Conservation (phyloP, 2,888 invertebrate species). For the Lordiphosa andalusiaca region DNA sequence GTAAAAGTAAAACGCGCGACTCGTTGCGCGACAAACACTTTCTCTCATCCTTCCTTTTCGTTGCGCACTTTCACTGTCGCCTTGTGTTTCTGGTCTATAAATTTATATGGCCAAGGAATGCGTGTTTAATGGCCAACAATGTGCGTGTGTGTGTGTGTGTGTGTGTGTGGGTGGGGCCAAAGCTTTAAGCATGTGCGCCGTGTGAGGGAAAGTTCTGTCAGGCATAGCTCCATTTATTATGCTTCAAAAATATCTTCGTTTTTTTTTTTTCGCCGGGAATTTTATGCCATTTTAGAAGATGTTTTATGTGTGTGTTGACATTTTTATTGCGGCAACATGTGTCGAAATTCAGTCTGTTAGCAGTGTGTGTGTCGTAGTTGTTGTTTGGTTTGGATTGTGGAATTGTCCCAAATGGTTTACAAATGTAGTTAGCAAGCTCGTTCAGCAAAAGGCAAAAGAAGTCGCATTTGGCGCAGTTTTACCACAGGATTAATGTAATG, state of each 20-base stretch:
- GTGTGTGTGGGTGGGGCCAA: conserved; percentile 35
- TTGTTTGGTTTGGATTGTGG: conserved; percentile 36
- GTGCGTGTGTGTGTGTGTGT: conserved; percentile 50
- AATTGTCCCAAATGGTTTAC: conserved; percentile 57
- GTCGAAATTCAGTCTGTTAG: conserved; percentile 57
- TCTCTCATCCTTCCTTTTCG: conserved; percentile 8
- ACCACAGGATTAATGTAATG: too few species aligned
- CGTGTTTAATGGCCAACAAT: conserved; percentile 77
- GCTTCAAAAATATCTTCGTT: conserved; percentile 57
- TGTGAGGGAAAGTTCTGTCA: conserved; percentile 29
- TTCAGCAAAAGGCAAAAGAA: conserved; percentile 48
- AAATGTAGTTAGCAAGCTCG: conserved; percentile 57
- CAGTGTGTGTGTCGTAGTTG: conserved; percentile 24
- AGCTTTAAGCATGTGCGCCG: conserved; percentile 59
- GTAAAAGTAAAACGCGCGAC: conserved; percentile 57
- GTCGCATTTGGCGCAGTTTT: conserved; percentile 23
- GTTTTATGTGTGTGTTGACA: conserved; percentile 74
- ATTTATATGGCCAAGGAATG: conserved; percentile 73
- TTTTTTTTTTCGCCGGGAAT: conserved; percentile 35
- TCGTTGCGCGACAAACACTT: conserved; percentile 55
- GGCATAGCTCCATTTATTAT: conserved; percentile 66
- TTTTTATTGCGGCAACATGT: conserved; percentile 76
- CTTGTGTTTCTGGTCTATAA: conserved; percentile 69
- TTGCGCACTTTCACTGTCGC: conserved; percentile 42
- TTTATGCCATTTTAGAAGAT: conserved; percentile 76